Conservation (phyloP, 1,140 invertebrate genomes). For the Listronotus bonariensis region DNA sequence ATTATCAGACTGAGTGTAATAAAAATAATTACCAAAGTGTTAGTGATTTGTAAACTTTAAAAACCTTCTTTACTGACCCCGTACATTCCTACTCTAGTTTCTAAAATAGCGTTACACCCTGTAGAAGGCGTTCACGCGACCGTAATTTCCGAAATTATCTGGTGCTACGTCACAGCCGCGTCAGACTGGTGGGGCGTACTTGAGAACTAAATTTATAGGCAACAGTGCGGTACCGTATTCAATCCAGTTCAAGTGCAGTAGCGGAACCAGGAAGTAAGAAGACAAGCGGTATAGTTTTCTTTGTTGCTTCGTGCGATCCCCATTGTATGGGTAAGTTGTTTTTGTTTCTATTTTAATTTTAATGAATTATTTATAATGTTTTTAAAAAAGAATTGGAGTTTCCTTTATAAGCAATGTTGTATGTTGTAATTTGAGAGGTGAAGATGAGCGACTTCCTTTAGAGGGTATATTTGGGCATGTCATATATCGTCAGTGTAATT, state of each 20-base stretch:
- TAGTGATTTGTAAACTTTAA: neutral
- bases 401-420: too few species aligned
- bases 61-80: neutral
- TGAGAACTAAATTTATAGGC: conserved; percentile 16
- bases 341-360: too few species aligned
- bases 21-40: conserved; percentile 27
- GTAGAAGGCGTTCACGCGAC: conserved; percentile 3
- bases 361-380: too few species aligned
- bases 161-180: neutral
- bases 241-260: conserved; percentile 10
- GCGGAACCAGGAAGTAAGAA: conserved; percentile 9
- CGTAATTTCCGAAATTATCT: conserved; percentile 7
- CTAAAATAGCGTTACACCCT: neutral
- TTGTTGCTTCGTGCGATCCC: conserved; percentile 34
- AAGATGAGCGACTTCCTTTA: too few species aligned
- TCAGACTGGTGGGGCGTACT: conserved; percentile 7
- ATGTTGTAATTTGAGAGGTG: too few species aligned
- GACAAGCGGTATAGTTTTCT: conserved; percentile 21
- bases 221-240: conserved; percentile 13
- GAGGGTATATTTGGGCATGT: too few species aligned
- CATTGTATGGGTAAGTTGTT: conserved; percentile 47
- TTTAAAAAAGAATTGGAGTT: too few species aligned
- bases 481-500: too few species aligned
- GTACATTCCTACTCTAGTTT: neutral
- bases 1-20: conserved; percentile 45